phyloP scores from a whole-genome alignment of 1,140 invertebrate species.

The Bathynomus jamesi region DNA sequence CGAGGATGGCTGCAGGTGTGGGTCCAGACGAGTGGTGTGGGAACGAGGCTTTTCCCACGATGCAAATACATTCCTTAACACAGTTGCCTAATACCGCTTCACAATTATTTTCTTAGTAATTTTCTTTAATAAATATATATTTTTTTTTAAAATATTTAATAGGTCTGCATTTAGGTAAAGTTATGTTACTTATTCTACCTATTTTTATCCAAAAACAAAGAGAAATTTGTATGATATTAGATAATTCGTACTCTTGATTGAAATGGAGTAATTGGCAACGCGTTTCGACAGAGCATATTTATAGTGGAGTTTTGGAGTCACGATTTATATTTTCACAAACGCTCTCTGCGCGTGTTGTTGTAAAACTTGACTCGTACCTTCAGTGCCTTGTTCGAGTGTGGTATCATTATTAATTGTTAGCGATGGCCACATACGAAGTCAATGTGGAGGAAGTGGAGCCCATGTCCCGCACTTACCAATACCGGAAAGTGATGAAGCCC shows the following conservation, averaged over 20 bases:
- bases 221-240: not conserved
- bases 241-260: too few species aligned
- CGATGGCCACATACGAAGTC: conserved; percentile 33
- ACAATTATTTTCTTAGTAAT: not conserved
- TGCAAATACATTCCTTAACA: not conserved
- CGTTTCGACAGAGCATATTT: not conserved
- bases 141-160: too few species aligned
- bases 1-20: not conserved
- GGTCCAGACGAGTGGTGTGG: not conserved
- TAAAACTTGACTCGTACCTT: not conserved
- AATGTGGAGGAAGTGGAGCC: conserved; percentile 39
- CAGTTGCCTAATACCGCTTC: not conserved
- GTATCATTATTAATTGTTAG: not conserved
- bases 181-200: too few species aligned
- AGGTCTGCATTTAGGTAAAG: too few species aligned
- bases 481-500: conserved; percentile 90
- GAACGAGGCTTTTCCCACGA: not conserved
- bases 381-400: not conserved
- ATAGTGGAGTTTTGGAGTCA: not conserved
- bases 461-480: conserved; percentile 83
- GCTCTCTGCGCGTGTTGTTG: not conserved
- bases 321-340: not conserved
- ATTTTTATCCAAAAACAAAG: not conserved
- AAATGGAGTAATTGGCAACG: not conserved
- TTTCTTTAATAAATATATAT: too few species aligned